A percentile compares a stretch with the other conserved stretches of the same genome.
Conservation (phyloP, 2,888 invertebrate species). For the Ommatoiulus sabulosus region DNA sequence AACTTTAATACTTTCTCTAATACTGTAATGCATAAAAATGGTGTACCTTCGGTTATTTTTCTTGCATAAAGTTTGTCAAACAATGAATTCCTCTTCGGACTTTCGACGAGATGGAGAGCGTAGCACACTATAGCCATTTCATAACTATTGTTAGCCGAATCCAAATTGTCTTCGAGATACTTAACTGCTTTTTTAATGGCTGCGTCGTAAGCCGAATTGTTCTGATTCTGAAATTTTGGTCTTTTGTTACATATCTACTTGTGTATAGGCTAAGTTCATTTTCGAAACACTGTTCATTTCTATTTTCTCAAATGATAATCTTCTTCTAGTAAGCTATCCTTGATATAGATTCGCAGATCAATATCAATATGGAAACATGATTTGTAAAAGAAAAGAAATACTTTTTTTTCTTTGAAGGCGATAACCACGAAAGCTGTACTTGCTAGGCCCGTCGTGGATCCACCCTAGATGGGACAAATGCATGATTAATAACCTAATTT, state of each 20-base stretch:
- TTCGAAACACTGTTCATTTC: too few species aligned
- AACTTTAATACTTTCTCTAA: too few species aligned
- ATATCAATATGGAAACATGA: background rate
- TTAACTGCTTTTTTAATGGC: background rate
- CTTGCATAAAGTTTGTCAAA: background rate
- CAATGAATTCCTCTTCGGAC: background rate
- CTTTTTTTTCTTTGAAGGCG: background rate
- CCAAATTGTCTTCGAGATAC: background rate
- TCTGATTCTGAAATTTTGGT: background rate
- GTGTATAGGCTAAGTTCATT: too few species aligned
- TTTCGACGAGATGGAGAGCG: conserved; percentile 1
- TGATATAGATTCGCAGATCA: too few species aligned
- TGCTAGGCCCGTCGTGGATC: background rate
- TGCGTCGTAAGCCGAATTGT: background rate
- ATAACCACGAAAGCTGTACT: background rate
- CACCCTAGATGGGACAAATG: background rate
- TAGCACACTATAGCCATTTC: background rate
- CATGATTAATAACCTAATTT: background rate
- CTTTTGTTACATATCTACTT: too few species aligned
- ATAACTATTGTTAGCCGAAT: background rate
- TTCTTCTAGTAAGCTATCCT: too few species aligned
- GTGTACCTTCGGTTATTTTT: conserved; percentile 27
- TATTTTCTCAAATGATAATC: background rate
- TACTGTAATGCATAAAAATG: background rate
- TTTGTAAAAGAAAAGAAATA: background rate